Evolutionary conservation across 2,797 vertebrate species (phyloP), one percentile per base, ranked within the genome.

Genomic region (Typhlichthys subterraneus): DNA sequence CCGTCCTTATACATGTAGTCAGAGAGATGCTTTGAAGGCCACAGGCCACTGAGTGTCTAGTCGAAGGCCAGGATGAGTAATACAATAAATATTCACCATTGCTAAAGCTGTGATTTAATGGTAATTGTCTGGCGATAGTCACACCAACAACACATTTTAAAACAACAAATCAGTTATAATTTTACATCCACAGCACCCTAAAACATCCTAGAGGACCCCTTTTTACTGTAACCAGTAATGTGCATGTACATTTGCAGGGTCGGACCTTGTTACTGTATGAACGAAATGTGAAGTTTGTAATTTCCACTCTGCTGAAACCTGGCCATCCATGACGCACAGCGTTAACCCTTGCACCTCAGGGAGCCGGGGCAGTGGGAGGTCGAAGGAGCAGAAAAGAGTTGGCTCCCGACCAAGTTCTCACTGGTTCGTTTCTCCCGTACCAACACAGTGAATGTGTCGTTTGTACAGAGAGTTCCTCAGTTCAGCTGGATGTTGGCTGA

Each of bases 301-400:
- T 81, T 83, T 79, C 69, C 64, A 70, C 72, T 79, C 66, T 15
- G 75, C 76, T 80, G 69, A 73, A 70, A 67, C 71, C 53, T 58
- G 59, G 67, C 73, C 65, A 69, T 73, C 65, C 70, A 15, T 77
- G 70, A 83, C 64, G 46, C 59, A 65, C 64, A 33, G 74, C 61
- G 69, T 70, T 73, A 76, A 77, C 76, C 80, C 65, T 71, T 57
- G 59, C 70, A 67, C 77, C 58, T 62, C 54, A 13, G 45, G 51
- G 47, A 33, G 45, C 2, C 29, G n/a, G 14, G 42, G 61, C 9
- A 17, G 54, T 9, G 51, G 49, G n/a, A 48, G 33, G 12, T 48
- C 12, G 23, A 8, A 53, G 23, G n/a, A 48, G 46, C n/a, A 48
- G 46, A 48, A 48, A 57, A 19, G 31, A 46, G 55, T 38, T 58